These are phyloP conservation scores for Lates calcarifer DNA, from an alignment of 2,113 vertebrate species.

Conservation along the genomic window DNA sequence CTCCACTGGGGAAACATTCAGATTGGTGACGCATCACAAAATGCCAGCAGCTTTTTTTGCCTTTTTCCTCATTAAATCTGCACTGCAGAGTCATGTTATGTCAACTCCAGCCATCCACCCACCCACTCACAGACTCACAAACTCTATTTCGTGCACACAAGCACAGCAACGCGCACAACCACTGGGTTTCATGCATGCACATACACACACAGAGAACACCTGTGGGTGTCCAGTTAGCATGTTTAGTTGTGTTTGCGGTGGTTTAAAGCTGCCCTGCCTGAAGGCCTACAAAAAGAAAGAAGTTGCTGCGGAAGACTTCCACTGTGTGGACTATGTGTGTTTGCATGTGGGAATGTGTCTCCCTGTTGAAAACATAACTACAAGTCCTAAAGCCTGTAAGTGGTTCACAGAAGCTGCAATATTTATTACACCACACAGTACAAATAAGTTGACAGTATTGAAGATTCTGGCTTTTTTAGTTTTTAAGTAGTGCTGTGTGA, in stretches of 20 bases:
- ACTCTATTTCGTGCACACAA: not conserved
- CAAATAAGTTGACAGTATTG: not conserved
- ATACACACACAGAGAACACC: conserved; percentile 15
- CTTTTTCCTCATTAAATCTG: conserved; percentile 64
- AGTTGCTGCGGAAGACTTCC: not conserved
- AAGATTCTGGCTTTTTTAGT: not conserved
- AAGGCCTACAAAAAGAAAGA: conserved; percentile 18
- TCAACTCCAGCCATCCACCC: conserved; percentile 48
- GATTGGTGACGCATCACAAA: conserved; percentile 46
- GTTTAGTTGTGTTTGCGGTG: conserved; percentile 42
- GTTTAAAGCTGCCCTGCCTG: conserved; percentile 31
- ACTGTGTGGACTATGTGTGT: not conserved
- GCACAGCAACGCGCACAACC: conserved; percentile 3
- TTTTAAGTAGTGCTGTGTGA: no score
- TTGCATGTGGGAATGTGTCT: not conserved
- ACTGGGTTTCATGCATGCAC: not conserved
- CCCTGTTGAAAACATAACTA: not conserved
- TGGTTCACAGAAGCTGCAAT: not conserved
- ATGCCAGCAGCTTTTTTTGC: conserved; percentile 47
- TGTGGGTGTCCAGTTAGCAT: conserved; percentile 44
- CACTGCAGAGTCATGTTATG: conserved; percentile 59
- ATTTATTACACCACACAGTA: not conserved
- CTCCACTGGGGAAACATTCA: not conserved
- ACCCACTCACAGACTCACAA: conserved; percentile 12
- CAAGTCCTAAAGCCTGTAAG: no score